Percentiles rank a stretch among this genome's conserved stretches.
phyloP scores from a whole-genome alignment of 2,113 vertebrate genomes.

The Pygoscelis antarcticus region DNA sequence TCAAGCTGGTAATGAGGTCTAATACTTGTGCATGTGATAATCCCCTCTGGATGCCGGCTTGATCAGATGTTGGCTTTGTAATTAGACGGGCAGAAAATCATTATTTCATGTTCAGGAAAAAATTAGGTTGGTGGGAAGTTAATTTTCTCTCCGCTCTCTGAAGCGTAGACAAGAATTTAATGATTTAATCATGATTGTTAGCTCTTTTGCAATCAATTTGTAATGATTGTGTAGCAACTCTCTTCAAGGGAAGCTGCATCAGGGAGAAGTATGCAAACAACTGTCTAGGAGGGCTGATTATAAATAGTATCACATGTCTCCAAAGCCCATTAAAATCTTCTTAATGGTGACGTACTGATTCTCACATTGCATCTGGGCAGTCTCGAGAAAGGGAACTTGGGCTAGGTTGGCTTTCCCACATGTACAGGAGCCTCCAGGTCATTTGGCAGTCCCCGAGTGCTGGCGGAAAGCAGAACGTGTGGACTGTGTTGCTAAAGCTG shows the following conservation, averaged over 20 bases:
- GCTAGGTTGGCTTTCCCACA: not conserved
- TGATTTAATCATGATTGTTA: constrained; percentile 99
- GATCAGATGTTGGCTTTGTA: constrained; percentile 99
- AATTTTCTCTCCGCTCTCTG: constrained; percentile 99
- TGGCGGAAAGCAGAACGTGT: not conserved
- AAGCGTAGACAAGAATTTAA: constrained; percentile 99
- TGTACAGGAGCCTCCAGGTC: rapidly evolving
- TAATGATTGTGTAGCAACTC: constrained; percentile 98
- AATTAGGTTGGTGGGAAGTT: constrained; percentile 99
- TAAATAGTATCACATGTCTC: constrained; percentile 69
- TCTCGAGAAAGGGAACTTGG: not conserved
- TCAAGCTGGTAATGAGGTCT: constrained; percentile 99
- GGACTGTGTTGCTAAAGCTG: not conserved
- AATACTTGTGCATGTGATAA: constrained; percentile 99
- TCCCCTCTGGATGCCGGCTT: constrained; percentile 99
- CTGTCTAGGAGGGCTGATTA: constrained; percentile 71
- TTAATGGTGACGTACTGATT: not conserved
- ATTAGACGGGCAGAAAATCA: constrained; percentile 99
- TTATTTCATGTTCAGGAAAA: constrained; percentile 99
- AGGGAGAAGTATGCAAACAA: constrained; percentile 88
- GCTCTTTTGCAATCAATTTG: constrained; percentile 99
- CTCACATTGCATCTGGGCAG: not conserved
- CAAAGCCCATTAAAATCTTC: constrained; percentile 72
- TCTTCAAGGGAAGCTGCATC: constrained; percentile 82
- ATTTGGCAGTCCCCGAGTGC: not conserved